Conservation (phyloP, 2,888 invertebrate species). For the Drosophila eohydei region DNA sequence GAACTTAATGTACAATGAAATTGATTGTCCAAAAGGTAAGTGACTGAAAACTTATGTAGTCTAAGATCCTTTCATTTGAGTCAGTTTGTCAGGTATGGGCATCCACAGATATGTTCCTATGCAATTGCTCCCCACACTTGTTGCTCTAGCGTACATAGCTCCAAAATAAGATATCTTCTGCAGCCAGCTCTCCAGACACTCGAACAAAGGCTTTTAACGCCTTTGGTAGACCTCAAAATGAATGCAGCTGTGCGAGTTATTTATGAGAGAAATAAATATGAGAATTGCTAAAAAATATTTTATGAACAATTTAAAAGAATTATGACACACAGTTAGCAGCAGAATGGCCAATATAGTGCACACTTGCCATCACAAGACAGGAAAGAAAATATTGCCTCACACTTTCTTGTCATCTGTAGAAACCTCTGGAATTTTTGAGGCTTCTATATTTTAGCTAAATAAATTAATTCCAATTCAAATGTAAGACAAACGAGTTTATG, state of each 20-base stretch:
- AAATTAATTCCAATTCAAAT: too few relatives aligned
- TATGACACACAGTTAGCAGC: neutral
- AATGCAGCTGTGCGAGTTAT: slow-evolving; percentile 31
- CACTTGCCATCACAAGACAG: neutral
- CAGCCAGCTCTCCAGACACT: slow-evolving; percentile 10
- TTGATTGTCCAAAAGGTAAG: slow-evolving; percentile 85
- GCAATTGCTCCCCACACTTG: slow-evolving; percentile 34
- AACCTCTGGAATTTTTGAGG: too few relatives aligned
- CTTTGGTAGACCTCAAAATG: slow-evolving; percentile 55
- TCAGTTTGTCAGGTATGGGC: neutral
- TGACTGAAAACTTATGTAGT: neutral
- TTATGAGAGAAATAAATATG: slow-evolving; percentile 52
- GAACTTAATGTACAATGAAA: slow-evolving; percentile 85
- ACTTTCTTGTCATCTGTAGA: too few relatives aligned
- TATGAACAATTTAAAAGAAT: slow-evolving; percentile 49
- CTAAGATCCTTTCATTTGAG: neutral
- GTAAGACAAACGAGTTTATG: too few relatives aligned
- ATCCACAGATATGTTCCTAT: neutral
- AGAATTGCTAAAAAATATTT: slow-evolving; percentile 61
- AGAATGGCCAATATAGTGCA: too few relatives aligned
- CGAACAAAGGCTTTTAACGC: slow-evolving; percentile 51
- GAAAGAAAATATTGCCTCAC: neutral
- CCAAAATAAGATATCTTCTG: slow-evolving; percentile 2
- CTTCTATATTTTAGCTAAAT: too few relatives aligned
- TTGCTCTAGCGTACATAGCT: slow-evolving; percentile 39